A percentile compares a stretch with the other conserved stretches of the same genome.
Conservation (phyloP, 2,797 vertebrate genomes). For the Gymnothorax reevesii region DNA sequence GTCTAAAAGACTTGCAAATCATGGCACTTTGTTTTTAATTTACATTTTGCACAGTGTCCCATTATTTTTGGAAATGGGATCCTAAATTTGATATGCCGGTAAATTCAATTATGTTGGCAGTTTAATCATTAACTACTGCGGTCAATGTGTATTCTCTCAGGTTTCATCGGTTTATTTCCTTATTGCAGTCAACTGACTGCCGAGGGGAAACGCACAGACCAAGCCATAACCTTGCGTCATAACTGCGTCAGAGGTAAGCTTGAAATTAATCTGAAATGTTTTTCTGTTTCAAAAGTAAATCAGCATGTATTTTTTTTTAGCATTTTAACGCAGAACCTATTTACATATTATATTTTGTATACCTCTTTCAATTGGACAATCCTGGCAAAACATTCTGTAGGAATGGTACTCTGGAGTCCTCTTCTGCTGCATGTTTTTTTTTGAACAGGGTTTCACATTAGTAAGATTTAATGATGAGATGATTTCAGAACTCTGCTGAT, state of each 20-base stretch:
- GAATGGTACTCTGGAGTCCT: background rate
- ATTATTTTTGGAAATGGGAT: too few relatives aligned
- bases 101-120: background rate
- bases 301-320: background rate
- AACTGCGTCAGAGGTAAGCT: background rate
- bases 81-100: background rate
- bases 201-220: background rate
- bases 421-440: background rate
- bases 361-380: background rate
- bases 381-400: background rate
- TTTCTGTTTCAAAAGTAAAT: background rate
- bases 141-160: background rate
- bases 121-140: background rate
- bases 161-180: background rate
- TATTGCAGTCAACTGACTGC: background rate
- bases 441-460: background rate
- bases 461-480: background rate
- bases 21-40: too few relatives aligned
- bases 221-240: background rate
- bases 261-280: background rate
- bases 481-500: background rate
- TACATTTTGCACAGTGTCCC: too few relatives aligned
- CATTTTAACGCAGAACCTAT: background rate
- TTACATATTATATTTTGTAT: background rate
- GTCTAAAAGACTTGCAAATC: too few relatives aligned